Evolutionary conservation across 2,888 invertebrate species (phyloP).

Genomic region (Dryomyza anilis): DNA sequence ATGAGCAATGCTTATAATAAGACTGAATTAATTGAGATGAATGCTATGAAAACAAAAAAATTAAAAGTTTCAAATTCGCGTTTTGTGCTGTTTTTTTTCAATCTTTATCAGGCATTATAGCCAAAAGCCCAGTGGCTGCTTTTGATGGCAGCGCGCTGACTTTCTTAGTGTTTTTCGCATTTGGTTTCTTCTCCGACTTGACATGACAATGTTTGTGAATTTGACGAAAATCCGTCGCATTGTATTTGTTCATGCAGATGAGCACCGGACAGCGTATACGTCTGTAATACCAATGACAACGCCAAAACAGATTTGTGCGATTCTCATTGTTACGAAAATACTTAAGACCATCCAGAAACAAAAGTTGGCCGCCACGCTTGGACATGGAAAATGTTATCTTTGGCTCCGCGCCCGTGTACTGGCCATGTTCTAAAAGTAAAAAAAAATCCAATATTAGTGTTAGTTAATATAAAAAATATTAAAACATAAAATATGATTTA

Average conservation of each 20-base stretch:
- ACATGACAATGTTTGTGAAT: slow-evolving; percentile 58
- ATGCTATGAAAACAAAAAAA: too few relatives aligned
- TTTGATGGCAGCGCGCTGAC: too few relatives aligned
- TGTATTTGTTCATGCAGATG: slow-evolving; percentile 59
- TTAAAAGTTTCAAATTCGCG: too few relatives aligned
- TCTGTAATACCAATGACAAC: slow-evolving; percentile 60
- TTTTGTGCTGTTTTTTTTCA: too few relatives aligned
- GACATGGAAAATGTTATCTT: slow-evolving; percentile 57
- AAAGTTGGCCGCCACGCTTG: slow-evolving; percentile 57
- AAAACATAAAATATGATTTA: not conserved
- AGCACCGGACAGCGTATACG: slow-evolving; percentile 58
- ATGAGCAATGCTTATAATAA: too few relatives aligned
- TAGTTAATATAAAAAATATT: not conserved
- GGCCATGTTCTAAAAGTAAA: slow-evolving; percentile 44
- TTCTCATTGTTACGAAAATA: slow-evolving; percentile 61
- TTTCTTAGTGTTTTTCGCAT: not conserved
- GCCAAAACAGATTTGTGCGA: slow-evolving; percentile 59
- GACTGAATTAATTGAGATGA: too few relatives aligned
- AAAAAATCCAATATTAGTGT: slow-evolving; percentile 23
- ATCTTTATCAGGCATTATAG: too few relatives aligned
- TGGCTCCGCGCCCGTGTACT: slow-evolving; percentile 48
- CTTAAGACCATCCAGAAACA: slow-evolving; percentile 58
- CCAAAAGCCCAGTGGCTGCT: too few relatives aligned
- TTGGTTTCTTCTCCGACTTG: slow-evolving; percentile 41
- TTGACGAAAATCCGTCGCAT: slow-evolving; percentile 56